Evolutionary conservation across 2,113 vertebrate genomes (phyloP), one percentile per base, ranked within the genome.

Genomic region (Zosterops pallidus): DNA sequence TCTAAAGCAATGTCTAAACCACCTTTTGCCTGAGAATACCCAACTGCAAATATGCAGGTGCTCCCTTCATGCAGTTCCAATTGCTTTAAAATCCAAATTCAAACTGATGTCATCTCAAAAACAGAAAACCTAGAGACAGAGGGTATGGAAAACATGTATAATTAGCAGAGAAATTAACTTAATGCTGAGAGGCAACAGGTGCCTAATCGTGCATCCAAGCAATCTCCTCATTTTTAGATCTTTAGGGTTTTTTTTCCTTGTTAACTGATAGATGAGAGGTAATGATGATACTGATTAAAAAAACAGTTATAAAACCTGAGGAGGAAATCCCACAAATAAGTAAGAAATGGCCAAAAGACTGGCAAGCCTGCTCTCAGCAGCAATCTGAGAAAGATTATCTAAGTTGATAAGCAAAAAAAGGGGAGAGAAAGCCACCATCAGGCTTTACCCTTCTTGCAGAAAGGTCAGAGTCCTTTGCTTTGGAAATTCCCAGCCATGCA

Each of bases 171-270:
- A 96, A 95, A 94, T 96, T 93, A 94, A 92, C 91, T 95, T 95
- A 94, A 93, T 92, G 71, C 64, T 92, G 85, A 97, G 93, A 94
- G 83, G 90, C 95, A 96, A 97, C 94, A 97, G 93, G 96, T 97
- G 96, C 88, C 75, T 94, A 90, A 88, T 88, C 2, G 90, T 81
- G 87, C 85, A 93, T 94, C 71, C 85, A 88, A 91, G n/a, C 71
- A 78, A 93, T 78, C 71, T 83, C 42, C 55, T 93, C 60, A 53
- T 88, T 92, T 96, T 93, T 78, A 28, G 76, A 63, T 92, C 84
- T 88, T 96, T 37, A 47, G 70, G 83, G 55, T 1, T 94, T 93
- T 83, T 93, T 86, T 81, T 31, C 15, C 60, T 39, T 75, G 20
- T 59, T 90, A 89, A 60, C 33, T 89, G 80, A 75, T 64, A 89